These are phyloP conservation scores for Drosophila pegasa DNA, from an alignment of 2,888 invertebrate species.

Conservation along the genomic window DNA sequence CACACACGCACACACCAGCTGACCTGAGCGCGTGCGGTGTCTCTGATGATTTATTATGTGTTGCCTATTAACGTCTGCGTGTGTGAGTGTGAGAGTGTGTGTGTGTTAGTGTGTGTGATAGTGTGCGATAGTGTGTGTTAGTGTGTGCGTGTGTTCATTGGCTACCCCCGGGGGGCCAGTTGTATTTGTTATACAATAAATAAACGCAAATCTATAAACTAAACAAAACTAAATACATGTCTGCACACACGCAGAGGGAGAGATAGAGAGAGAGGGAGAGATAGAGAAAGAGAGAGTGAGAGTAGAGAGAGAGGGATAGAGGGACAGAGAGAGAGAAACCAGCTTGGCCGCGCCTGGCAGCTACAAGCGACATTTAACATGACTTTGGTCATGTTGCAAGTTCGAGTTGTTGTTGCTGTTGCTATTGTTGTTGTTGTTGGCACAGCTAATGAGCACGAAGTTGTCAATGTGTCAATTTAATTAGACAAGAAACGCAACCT, in stretches of 20 bases:
- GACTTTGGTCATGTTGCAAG: conserved; percentile 45
- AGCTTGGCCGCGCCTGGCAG: background rate
- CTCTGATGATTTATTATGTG: conserved; percentile 77
- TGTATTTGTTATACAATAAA: conserved; percentile 68
- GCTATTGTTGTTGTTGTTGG: conserved; percentile 28
- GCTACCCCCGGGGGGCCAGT: conserved; percentile 33
- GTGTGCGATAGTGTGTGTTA: conserved; percentile 8
- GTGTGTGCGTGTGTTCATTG: background rate
- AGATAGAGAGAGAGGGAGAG: background rate
- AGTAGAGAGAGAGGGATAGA: too few species aligned
- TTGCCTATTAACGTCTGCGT: conserved; percentile 75
- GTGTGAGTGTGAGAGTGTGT: conserved; percentile 10
- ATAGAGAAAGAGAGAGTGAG: background rate
- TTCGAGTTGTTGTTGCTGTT: conserved; percentile 11
- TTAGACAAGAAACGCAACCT: conserved; percentile 77
- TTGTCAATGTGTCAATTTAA: conserved; percentile 83
- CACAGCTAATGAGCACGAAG: conserved; percentile 79
- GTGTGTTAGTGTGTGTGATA: conserved; percentile 1
- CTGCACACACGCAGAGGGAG: conserved; percentile 23
- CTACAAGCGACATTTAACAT: conserved; percentile 50
- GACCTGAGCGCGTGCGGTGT: conserved; percentile 45
- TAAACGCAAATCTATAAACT: conserved; percentile 80
- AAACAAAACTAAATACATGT: conserved; percentile 77
- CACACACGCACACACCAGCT: conserved; percentile 16
- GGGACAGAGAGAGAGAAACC: background rate